phyloP scores from a whole-genome alignment of 1,140 invertebrate genomes.

The Idris sp. region DNA sequence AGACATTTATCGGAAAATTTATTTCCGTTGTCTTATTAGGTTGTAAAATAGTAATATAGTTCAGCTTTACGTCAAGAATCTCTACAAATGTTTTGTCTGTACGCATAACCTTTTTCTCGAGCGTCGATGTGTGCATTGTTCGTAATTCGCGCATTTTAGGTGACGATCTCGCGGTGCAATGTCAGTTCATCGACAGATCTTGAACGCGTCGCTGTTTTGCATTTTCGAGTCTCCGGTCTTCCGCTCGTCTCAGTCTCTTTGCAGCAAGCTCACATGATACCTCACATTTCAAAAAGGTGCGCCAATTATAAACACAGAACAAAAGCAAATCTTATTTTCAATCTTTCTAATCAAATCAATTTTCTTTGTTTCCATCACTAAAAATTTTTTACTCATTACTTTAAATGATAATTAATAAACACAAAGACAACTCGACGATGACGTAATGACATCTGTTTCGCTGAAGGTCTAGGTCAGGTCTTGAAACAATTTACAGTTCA shows the following conservation, averaged over 20 bases:
- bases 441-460: slow-evolving; percentile 15
- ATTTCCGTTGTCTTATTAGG: too few species aligned
- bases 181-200: slow-evolving; percentile 44
- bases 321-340: neutral
- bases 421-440: neutral
- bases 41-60: slow-evolving; percentile 7
- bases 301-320: too few species aligned
- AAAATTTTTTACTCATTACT: too few species aligned
- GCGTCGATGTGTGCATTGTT: slow-evolving; percentile 38
- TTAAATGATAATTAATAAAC: too few species aligned
- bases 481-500: slow-evolving; percentile 24
- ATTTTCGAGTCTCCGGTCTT: slow-evolving; percentile 12
- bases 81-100: slow-evolving; percentile 42
- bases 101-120: slow-evolving; percentile 30
- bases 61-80: slow-evolving; percentile 49
- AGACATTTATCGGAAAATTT: too few species aligned
- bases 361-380: too few species aligned
- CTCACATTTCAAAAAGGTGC: slow-evolving; percentile 32
- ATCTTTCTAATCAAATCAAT: too few species aligned
- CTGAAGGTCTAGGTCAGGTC: slow-evolving; percentile 23
- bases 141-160: slow-evolving; percentile 26
- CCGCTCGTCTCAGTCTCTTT: neutral
- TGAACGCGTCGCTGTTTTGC: slow-evolving; percentile 26
- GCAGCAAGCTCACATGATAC: slow-evolving; percentile 20
- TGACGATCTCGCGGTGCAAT: slow-evolving; percentile 28